Evolutionary conservation across 2,113 vertebrate genomes (phyloP).

Genomic region (Passer domesticus): DNA sequence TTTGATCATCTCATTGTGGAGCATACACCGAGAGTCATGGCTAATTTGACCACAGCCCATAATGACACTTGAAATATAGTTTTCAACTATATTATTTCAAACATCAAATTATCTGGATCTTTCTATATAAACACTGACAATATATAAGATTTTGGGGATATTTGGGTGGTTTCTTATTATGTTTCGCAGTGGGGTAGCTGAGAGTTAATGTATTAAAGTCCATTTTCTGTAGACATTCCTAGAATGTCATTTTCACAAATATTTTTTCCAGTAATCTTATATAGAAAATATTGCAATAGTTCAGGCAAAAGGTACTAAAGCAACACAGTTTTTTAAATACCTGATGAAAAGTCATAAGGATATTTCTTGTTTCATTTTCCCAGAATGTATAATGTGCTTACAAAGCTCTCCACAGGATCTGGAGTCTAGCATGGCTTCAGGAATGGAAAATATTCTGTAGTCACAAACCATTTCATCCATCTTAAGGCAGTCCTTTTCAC

Average conservation of each 20-base stretch:
- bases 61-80: background rate
- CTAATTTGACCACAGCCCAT: background rate
- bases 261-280: background rate
- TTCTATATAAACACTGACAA: background rate
- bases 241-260: background rate
- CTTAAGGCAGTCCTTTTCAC: background rate
- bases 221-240: background rate
- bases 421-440: background rate
- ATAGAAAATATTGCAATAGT: background rate
- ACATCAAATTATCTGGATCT: background rate
- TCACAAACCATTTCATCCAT: background rate
- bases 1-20: background rate
- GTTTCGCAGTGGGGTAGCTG: background rate
- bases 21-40: background rate
- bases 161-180: background rate
- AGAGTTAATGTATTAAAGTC: background rate
- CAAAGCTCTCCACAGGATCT: background rate
- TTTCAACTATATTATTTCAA: background rate
- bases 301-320: background rate
- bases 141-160: background rate
- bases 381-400: background rate
- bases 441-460: background rate
- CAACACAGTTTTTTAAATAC: background rate
- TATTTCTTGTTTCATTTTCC: background rate
- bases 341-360: background rate